Conservation (phyloP, 2,888 invertebrate genomes). For the Andrena dorsata region DNA sequence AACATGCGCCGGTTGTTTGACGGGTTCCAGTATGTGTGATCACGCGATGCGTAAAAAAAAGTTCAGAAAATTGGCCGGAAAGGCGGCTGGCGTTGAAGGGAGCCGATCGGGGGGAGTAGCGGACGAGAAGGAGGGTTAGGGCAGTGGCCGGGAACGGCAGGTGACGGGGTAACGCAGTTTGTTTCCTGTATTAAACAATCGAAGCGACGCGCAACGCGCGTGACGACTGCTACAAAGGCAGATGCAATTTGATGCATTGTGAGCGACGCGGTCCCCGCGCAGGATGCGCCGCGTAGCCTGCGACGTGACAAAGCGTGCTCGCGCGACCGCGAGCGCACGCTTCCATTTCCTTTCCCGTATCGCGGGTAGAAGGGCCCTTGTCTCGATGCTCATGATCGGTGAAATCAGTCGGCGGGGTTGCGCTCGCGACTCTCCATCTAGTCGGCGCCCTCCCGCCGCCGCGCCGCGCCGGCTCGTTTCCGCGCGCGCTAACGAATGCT, state of each 20-base stretch:
- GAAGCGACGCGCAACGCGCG: conserved; percentile 66
- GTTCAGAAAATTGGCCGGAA: conserved; percentile 68
- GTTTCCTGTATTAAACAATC: conserved; percentile 74
- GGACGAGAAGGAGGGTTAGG: too few species aligned
- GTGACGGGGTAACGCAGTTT: conserved; percentile 71
- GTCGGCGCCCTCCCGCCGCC: background rate
- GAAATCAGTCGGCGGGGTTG: conserved; percentile 24
- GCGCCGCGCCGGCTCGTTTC: conserved; percentile 18
- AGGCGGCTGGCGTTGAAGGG: conserved; percentile 17
- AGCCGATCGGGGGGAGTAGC: too few species aligned
- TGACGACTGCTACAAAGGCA: conserved; percentile 69
- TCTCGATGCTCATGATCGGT: conserved; percentile 34
- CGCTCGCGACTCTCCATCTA: conserved; percentile 11
- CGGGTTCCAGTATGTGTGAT: conserved; percentile 5
- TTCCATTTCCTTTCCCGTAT: conserved; percentile 24
- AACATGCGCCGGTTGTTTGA: background rate
- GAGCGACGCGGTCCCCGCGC: conserved; percentile 18
- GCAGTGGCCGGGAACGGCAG: conserved; percentile 59
- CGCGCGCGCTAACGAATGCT: conserved; percentile 19
- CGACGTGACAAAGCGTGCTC: too few species aligned
- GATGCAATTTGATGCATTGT: conserved; percentile 73
- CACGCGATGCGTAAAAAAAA: conserved; percentile 52
- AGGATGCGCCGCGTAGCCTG: conserved; percentile 29
- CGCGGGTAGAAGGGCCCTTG: background rate
- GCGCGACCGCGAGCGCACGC: background rate